A percentile compares a stretch with the other conserved stretches of the same genome.
Conservation (phyloP, 2,888 invertebrate genomes). For the Spodoptera picta region DNA sequence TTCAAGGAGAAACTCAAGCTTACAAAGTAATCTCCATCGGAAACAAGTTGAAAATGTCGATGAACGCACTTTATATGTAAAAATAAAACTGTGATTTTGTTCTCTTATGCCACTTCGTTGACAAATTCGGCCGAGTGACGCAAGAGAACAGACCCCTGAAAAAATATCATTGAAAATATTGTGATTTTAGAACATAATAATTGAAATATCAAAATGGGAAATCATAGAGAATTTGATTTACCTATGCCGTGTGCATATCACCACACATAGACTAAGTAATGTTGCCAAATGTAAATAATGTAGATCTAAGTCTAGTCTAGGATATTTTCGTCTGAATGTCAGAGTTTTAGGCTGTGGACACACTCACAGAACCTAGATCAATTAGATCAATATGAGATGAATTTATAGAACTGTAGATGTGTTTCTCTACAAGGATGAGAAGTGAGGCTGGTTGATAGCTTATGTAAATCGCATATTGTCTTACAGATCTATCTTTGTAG, state of each 20-base stretch:
- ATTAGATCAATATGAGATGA: conserved; percentile 15
- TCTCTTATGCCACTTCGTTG: conserved; percentile 35
- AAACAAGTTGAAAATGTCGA: conserved; percentile 25
- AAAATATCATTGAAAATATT: conserved; percentile 79
- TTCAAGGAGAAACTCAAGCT: conserved; percentile 17
- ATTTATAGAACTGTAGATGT: conserved; percentile 9
- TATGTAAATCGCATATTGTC: conserved; percentile 44
- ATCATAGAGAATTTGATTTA: conserved; percentile 72
- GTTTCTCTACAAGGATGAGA: conserved; percentile 11
- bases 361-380: conserved; percentile 45
- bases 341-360: conserved; percentile 74
- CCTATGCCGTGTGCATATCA: conserved; percentile 85
- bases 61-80: conserved; percentile 51
- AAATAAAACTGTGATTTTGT: conserved; percentile 49
- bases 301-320: conserved; percentile 55
- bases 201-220: conserved; percentile 77
- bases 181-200: conserved; percentile 78
- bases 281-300: conserved; percentile 87
- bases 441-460: conserved; percentile 28
- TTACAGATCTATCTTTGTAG: conserved; percentile 21
- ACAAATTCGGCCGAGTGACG: conserved; percentile 26
- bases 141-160: conserved; percentile 49
- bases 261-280: conserved; percentile 82
- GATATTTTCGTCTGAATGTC: conserved; percentile 73
- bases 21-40: conserved; percentile 24